Percentiles rank a stretch among this genome's conserved stretches.
Evolutionary conservation across 2,888 invertebrate species (phyloP).

Genomic region (Leucophenga maculata): DNA sequence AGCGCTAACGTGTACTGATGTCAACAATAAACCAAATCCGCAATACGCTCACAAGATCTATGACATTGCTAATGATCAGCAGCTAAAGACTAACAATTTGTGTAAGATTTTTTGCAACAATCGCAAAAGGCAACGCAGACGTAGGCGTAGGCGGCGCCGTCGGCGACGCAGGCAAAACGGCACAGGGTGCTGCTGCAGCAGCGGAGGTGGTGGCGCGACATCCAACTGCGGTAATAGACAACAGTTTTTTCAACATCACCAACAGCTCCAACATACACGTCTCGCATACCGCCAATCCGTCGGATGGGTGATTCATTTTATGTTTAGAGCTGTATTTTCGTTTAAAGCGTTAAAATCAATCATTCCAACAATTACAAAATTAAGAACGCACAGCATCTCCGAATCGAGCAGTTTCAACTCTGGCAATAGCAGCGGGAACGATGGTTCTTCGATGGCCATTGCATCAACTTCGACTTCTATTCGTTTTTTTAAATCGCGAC

Average conservation of each 20-base stretch:
- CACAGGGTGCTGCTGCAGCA: constrained; percentile 29
- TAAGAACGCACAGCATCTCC: not conserved
- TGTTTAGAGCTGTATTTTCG: constrained; percentile 25
- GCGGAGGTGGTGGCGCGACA: constrained; percentile 15
- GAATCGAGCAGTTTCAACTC: not conserved
- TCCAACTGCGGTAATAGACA: constrained; percentile 25
- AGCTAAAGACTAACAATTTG: constrained; percentile 53
- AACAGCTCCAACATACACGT: constrained; percentile 15
- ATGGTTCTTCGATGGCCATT: not conserved
- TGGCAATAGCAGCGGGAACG: constrained; percentile 34
- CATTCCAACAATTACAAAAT: constrained; percentile 30
- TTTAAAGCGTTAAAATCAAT: constrained; percentile 43
- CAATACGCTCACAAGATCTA: constrained; percentile 45
- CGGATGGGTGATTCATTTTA: not conserved
- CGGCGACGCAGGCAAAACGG: constrained; percentile 46
- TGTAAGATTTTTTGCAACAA: constrained; percentile 56
- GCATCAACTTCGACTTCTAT: not conserved
- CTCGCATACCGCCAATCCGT: not conserved
- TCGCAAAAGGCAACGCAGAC: constrained; percentile 50
- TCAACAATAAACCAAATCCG: constrained; percentile 37
- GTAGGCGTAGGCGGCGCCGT: constrained; percentile 48
- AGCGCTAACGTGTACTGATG: constrained; percentile 13
- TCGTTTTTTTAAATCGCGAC: not conserved
- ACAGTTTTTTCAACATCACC: constrained; percentile 14
- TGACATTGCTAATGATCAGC: constrained; percentile 56